Conservation (phyloP, 2,888 invertebrate species). For the Agrilus biguttatus region DNA sequence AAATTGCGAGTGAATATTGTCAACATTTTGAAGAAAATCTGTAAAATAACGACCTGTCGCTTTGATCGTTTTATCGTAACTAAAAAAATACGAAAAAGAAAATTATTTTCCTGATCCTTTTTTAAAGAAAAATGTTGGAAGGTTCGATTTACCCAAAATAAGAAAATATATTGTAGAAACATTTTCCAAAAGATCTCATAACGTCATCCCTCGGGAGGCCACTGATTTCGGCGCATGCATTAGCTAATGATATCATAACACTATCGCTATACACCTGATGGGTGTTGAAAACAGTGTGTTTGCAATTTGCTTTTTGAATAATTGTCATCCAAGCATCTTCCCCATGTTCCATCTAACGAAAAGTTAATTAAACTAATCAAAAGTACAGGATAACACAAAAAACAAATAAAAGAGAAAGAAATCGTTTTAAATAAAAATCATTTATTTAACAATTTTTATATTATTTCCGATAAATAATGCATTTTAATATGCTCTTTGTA, state of each 20-base stretch:
- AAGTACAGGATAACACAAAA: neutral
- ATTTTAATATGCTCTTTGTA: neutral
- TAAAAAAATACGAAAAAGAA: slow-evolving; percentile 22
- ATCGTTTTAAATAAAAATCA: too few species aligned
- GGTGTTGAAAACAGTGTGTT: slow-evolving; percentile 63
- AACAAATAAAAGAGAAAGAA: too few species aligned
- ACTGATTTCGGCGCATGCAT: slow-evolving; percentile 51
- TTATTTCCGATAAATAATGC: too few species aligned
- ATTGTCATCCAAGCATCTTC: slow-evolving; percentile 63
- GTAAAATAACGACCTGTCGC: slow-evolving; percentile 81
- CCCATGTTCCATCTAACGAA: slow-evolving; percentile 59
- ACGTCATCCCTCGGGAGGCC: slow-evolving; percentile 55
- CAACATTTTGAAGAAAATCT: slow-evolving; percentile 81
- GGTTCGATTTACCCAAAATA: slow-evolving; percentile 55
- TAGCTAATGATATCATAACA: slow-evolving; percentile 65
- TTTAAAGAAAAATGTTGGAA: too few species aligned
- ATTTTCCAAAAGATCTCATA: slow-evolving; percentile 79
- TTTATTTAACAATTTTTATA: too few species aligned
- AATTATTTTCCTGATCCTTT: too few species aligned
- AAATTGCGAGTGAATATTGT: slow-evolving; percentile 86
- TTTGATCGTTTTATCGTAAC: slow-evolving; percentile 75
- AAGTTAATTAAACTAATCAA: neutral
- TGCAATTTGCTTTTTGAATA: slow-evolving; percentile 54
- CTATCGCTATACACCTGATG: slow-evolving; percentile 74
- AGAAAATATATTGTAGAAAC: slow-evolving; percentile 80